Evolutionary conservation across 2,113 vertebrate genomes (phyloP), one percentile per base, ranked within the genome.

Genomic region (Geothlypis trichas): DNA sequence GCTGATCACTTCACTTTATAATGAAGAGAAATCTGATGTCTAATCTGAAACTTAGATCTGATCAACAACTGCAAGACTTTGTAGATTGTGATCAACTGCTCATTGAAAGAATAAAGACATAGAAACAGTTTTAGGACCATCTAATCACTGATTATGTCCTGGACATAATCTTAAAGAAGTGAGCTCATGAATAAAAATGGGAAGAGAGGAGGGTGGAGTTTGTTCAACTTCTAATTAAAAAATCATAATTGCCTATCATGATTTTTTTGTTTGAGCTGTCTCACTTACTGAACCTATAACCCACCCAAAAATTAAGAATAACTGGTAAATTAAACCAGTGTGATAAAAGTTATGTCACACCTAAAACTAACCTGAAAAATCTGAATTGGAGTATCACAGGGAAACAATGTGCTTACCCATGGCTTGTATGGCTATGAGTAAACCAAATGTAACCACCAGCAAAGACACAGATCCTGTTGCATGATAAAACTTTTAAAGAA

Each of bases 201-300:
- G 28, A 82, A 95, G 94, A 96, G 92, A 96, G 94, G 94, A 95
- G 87, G 93, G 84, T 77, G 95, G 95, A 95, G 94, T 90, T 96
- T 97, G 95, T 95, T 97, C 95, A 90, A n/a, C 17, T 69, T 67
- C 79, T 87, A 75, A 83, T 51, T 68, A 66, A 86, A 87, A 62
- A 84, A 67, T 47, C 42, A 54, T 0, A 67, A 72, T 24, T 73
- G 26, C 46, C 42, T 66, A 41, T 41, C 19, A 31, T 27, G 59
- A 27, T 18, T 87, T 87, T 87, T 88, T 86, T 71, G 23, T 67
- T 61, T 68, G 59, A 57, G 79, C 62, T 89, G 33, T 79, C 54
- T 90, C 35, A 61, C 44, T 83, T 5, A 4, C 63, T 76, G 44
- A 63, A 78, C 19, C 57, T 69, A 52, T 86, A 91, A 90, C 41